phyloP scores from a whole-genome alignment of 2,113 vertebrate species.

The Cromileptes altivelis region DNA sequence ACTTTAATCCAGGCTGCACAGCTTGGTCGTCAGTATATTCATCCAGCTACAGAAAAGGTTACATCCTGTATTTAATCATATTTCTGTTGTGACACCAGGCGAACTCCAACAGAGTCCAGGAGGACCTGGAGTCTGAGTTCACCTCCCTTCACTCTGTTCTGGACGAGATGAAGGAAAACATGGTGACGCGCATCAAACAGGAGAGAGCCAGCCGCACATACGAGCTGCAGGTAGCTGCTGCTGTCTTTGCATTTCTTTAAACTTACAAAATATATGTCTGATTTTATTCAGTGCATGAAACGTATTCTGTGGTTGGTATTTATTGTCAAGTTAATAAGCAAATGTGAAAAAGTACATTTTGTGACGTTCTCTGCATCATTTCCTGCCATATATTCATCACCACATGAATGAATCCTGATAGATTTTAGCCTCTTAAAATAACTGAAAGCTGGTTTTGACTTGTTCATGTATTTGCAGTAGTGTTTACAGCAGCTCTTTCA shows the following conservation, averaged over 20 bases:
- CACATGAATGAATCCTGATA: neutral
- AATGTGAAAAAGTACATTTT: neutral
- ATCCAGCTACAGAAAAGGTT: neutral
- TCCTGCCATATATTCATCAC: neutral
- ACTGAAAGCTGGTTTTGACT: neutral
- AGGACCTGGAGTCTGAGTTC: slow-evolving; percentile 92
- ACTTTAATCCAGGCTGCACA: neutral
- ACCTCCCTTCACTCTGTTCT: slow-evolving; percentile 88
- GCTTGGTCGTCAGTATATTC: neutral
- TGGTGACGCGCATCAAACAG: slow-evolving; percentile 96
- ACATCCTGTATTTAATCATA: neutral
- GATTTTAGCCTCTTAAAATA: neutral
- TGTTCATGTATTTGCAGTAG: neutral
- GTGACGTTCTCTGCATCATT: neutral
- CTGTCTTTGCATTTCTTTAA: neutral
- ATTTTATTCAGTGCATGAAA: neutral
- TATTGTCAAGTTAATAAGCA: neutral
- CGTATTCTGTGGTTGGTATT: neutral
- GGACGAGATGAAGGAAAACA: slow-evolving; percentile 92
- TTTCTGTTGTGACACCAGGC: slow-evolving; percentile 76
- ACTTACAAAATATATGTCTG: neutral
- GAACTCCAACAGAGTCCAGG: slow-evolving; percentile 89
- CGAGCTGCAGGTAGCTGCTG: slow-evolving; percentile 88
- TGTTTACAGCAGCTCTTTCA: neutral
- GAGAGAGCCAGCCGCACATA: slow-evolving; percentile 93